Evolutionary conservation across 2,888 invertebrate genomes (phyloP), one percentile per base, ranked within the genome.

Genomic region (Protodeltote pygarga): DNA sequence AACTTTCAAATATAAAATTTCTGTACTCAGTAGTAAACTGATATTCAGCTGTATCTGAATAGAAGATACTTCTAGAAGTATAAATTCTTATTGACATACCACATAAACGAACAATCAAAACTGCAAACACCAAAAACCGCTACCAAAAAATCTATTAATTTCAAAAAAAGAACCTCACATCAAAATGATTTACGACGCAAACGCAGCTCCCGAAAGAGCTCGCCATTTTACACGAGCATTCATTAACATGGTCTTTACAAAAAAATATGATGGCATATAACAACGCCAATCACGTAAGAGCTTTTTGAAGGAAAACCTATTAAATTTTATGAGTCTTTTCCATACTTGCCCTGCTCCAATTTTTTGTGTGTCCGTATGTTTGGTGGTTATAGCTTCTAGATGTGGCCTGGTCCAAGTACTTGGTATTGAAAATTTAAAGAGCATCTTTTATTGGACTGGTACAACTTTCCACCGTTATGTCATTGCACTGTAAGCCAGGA

Each of bases 321-420:
- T 88, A 89, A 91, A 87, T 90, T 91, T 91, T 89, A 90, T 84
- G 89, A 78, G 76, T 80, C 85, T 89, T 89, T 87, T 88, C 89
- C 90, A 89, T 89, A 89, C 87, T 74, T 75, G 88, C 76, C 73
- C 74, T 90, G 90, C 89, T 90, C 91, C 89, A 91, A 87, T 90
- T 91, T 90, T 89, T 89, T 77, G 77, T 74, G 65, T 73, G 67
- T 74, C 47, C 38, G 24, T 50, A n/a, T 38, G 13, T 69, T 58
- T 54, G 54, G 53, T 48, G 39, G 15, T 34, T 75, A 69, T 11
- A 47, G 11, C 3, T 32, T 2, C 83, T 85, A 54, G 87, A 88
- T 62, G 68, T 24, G 82, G 6, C 70, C 44, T n/a, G n/a, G n/a
- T n/a, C n/a, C n/a, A n/a, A n/a, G n/a, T n/a, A n/a, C n/a, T n/a